Percentiles rank a stretch among this genome's conserved stretches.
Evolutionary conservation across 2,888 invertebrate species (phyloP).

Genomic region (Eutolmus rufibarbis): DNA sequence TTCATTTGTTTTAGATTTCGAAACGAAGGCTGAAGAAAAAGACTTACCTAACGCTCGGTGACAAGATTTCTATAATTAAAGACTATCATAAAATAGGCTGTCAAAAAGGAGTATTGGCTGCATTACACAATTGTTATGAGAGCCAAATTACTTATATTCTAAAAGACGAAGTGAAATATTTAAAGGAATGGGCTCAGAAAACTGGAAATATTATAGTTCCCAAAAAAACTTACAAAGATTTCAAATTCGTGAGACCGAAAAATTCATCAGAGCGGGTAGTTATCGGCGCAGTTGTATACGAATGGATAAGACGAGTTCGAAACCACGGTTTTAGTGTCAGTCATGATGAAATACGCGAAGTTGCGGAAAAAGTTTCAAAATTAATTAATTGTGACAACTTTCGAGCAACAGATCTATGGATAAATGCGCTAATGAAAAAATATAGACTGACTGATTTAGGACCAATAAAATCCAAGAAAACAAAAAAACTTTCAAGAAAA

Average conservation of each 20-base stretch:
- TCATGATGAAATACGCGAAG: background rate
- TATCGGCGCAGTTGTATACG: background rate
- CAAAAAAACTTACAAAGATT: too few species aligned
- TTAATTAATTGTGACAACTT: background rate
- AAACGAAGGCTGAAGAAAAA: background rate
- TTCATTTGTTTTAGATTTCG: background rate
- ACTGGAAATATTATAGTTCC: background rate
- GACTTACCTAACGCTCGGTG: background rate
- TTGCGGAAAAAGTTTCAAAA: background rate
- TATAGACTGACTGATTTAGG: background rate
- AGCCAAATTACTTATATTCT: background rate
- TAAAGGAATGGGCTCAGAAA: background rate
- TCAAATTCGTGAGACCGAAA: background rate
- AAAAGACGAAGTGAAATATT: background rate
- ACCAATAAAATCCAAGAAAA: background rate
- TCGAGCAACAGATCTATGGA: background rate
- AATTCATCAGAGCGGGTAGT: background rate
- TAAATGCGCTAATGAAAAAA: background rate
- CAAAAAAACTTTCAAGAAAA: background rate
- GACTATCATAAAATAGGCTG: background rate
- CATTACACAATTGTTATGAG: background rate
- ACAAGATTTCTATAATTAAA: background rate
- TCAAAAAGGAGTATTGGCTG: background rate
- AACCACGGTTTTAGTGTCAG: background rate
- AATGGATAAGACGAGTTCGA: background rate